Evolutionary conservation across 1,140 invertebrate genomes (phyloP).

Genomic region (Varroa destructor): DNA sequence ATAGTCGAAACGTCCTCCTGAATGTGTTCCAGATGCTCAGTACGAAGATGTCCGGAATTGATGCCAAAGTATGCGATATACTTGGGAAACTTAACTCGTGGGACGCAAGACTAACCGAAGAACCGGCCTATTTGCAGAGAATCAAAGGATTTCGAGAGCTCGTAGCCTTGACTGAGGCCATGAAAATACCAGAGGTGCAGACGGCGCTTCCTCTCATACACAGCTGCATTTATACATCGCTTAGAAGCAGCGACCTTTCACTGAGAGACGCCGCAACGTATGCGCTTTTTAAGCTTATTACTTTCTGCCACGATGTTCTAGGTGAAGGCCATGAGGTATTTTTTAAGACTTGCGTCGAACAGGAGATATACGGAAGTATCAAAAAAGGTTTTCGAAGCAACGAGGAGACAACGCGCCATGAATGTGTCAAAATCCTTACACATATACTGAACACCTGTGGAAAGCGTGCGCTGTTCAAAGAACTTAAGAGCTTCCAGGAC

Average conservation of each 20-base stretch:
- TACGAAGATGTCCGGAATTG: not conserved
- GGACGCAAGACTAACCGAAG: slow-evolving; percentile 69
- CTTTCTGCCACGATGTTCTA: slow-evolving; percentile 43
- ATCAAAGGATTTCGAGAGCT: slow-evolving; percentile 49
- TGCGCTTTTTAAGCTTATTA: slow-evolving; percentile 51
- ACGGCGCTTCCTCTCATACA: slow-evolving; percentile 56
- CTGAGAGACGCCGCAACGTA: slow-evolving; percentile 61
- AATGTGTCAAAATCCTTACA: slow-evolving; percentile 61
- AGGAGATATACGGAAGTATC: slow-evolving; percentile 33
- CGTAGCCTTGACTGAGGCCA: slow-evolving; percentile 51
- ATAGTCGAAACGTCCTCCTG: slow-evolving; percentile 27
- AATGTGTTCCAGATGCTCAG: not conserved
- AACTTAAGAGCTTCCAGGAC: slow-evolving; percentile 54
- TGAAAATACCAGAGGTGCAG: slow-evolving; percentile 45
- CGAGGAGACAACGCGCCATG: slow-evolving; percentile 47
- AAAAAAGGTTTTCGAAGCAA: slow-evolving; percentile 32
- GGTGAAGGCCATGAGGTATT: slow-evolving; percentile 26
- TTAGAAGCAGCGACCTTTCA: slow-evolving; percentile 60
- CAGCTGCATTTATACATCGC: slow-evolving; percentile 64
- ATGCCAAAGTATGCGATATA: slow-evolving; percentile 39
- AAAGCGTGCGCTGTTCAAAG: slow-evolving; percentile 51
- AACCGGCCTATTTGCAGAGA: slow-evolving; percentile 72
- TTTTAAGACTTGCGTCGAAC: slow-evolving; percentile 29
- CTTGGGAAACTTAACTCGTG: slow-evolving; percentile 65
- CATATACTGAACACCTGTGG: slow-evolving; percentile 45